Base-by-base conservation (phyloP, 2,888 invertebrate genomes). In the Cerastoderma edule region DNA sequence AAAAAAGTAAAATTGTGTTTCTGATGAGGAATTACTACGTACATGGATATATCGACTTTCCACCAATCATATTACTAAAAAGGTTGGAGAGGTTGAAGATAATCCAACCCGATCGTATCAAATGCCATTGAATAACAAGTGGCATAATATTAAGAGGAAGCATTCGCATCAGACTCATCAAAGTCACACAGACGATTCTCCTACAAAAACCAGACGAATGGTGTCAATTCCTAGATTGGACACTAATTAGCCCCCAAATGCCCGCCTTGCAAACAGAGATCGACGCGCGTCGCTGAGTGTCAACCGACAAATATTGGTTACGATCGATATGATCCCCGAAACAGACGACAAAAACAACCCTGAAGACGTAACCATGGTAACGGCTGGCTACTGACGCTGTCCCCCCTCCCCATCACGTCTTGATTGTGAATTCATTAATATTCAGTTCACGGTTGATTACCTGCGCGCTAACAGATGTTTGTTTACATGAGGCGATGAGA, bases 401-500 rank as follows among this genome's bases (percentile, higher is more conserved):
- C 39, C 10, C 33, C 35, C 27, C 35, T 60, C 39, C 10, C 33
- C 35, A 24, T 24, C 5, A 39, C 60, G 39, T 35, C 33, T 33
- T 60, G 24, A 60, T 60, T 60, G n/a, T 39, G 39, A 60, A 60
- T 60, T 60, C 60, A 60, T 60, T 60, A 60, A 60, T 60, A 60
- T 60, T 60, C 32, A 32, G 16, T 33, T 39, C 60, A 60, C 60
- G 60, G 22, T 30, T 60, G 60, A 60, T 60, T 60, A 60, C 39
- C 39, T 39, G 22, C 60, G 13, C 24, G 35, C 39, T 60, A 60
- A 60, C 60, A 60, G 60, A 60, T 60, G 60, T 60, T 60, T 60
- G 60, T 60, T 60, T 60, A 60, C 60, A 60, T 60, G 60, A 60
- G 56, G n/a, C n/a, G n/a, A 32, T 32, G 22, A 60, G 39, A 60